Evolutionary conservation across 64 coral and sea anemone genomes (phyloP).

Genomic region (Dendronephthya gigantea): DNA sequence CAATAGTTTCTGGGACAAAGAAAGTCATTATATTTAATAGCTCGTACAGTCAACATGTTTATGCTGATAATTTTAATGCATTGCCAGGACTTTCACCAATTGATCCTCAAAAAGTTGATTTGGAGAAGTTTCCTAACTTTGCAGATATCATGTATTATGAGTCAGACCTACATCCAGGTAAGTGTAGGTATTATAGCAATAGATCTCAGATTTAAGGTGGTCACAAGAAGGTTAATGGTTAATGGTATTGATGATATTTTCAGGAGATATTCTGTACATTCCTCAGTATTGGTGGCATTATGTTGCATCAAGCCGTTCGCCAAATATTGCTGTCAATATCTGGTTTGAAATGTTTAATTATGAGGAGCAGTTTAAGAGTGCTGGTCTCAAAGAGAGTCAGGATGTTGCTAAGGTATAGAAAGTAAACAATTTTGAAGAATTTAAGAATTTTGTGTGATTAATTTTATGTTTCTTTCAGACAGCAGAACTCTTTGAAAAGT

Average conservation of each 20-base stretch:
- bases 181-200: not conserved
- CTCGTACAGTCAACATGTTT: slow-evolving; percentile 53
- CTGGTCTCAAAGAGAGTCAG: slow-evolving; percentile 69
- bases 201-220: too few species aligned
- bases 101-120: slow-evolving; percentile 63
- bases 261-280: slow-evolving; percentile 93
- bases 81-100: slow-evolving; percentile 59
- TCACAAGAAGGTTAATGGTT: too few species aligned
- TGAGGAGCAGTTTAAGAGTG: slow-evolving; percentile 56
- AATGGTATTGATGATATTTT: not conserved
- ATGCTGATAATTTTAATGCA: slow-evolving; percentile 61
- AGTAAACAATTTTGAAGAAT: too few species aligned
- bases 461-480: slow-evolving; percentile 22
- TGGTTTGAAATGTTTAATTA: slow-evolving; percentile 91
- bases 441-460: not conserved
- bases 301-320: slow-evolving; percentile 48
- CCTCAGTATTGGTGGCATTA: slow-evolving; percentile 99
- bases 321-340: slow-evolving; percentile 80
- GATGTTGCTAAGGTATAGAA: slow-evolving; percentile 53
- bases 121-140: slow-evolving; percentile 51
- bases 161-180: slow-evolving; percentile 58
- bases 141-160: slow-evolving; percentile 61
- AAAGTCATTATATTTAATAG: slow-evolving; percentile 58
- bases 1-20: slow-evolving; percentile 60
- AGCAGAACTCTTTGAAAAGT: slow-evolving; percentile 65